Evolutionary conservation across 2,888 invertebrate species (phyloP).

Genomic region (Coleophora flavipennella): DNA sequence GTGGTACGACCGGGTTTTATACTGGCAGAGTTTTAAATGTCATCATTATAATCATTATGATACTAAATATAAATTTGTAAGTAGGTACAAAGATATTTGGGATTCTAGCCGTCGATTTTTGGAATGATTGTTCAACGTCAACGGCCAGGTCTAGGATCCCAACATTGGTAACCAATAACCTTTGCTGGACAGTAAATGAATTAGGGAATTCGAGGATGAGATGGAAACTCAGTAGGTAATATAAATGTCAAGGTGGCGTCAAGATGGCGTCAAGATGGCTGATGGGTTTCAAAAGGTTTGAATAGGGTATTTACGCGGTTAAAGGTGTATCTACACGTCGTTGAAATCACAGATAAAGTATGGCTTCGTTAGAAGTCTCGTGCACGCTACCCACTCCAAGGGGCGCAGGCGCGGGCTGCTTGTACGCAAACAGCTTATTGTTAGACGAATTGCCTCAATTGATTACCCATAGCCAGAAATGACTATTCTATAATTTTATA

Average conservation of each 20-base stretch:
- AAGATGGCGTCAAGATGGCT: constrained; percentile 22
- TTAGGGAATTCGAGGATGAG: background rate
- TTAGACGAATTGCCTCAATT: constrained; percentile 23
- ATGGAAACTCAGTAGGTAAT: background rate
- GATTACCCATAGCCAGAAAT: constrained; percentile 45
- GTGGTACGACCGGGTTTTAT: background rate
- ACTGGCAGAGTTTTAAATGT: too few species aligned
- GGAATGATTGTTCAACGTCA: too few species aligned
- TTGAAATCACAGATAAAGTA: constrained; percentile 58
- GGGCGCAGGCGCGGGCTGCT: constrained; percentile 4
- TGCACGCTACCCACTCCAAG: background rate
- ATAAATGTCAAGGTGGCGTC: constrained; percentile 18
- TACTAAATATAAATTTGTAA: too few species aligned
- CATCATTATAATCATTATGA: too few species aligned
- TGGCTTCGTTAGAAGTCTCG: constrained; percentile 24
- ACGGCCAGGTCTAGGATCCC: too few species aligned
- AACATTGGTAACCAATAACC: background rate
- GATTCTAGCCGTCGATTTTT: too few species aligned
- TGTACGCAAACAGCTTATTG: constrained; percentile 6
- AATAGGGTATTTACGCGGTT: constrained; percentile 17
- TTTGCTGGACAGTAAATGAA: background rate
- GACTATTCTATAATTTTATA: constrained; percentile 56
- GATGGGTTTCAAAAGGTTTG: constrained; percentile 17
- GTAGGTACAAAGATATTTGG: too few species aligned
- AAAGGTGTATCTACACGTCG: constrained; percentile 42